Evolutionary conservation across 2,797 vertebrate genomes (phyloP).

Genomic region (Pelochelys cantorii): DNA sequence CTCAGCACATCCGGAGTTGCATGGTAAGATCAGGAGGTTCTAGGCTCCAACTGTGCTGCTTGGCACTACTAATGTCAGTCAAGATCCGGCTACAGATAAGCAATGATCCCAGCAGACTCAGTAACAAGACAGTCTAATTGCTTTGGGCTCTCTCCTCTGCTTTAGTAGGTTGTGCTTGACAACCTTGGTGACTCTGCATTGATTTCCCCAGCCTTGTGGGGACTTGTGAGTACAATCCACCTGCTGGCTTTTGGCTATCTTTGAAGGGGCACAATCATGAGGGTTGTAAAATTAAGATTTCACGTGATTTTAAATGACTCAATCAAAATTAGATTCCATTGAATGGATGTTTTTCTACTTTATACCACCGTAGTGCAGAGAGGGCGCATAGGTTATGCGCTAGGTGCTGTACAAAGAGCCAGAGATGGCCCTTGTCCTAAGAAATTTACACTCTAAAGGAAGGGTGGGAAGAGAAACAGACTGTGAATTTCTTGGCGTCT

Average conservation of each 20-base stretch:
- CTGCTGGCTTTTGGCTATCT: neutral
- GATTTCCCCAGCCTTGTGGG: accelerated
- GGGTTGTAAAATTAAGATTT: neutral
- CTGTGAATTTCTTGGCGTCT: neutral
- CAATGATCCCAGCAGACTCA: neutral
- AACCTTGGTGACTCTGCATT: neutral
- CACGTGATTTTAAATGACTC: neutral
- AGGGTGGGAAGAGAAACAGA: neutral
- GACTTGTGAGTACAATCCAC: neutral
- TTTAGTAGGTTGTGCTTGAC: neutral
- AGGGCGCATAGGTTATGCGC: too few relatives aligned
- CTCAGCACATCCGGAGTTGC: too few relatives aligned
- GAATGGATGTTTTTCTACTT: neutral
- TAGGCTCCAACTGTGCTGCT: too few relatives aligned
- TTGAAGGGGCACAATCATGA: too few relatives aligned
- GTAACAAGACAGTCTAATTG: accelerated
- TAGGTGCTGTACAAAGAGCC: neutral
- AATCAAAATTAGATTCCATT: neutral
- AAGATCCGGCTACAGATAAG: neutral
- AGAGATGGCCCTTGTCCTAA: neutral
- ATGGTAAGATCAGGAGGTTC: too few relatives aligned
- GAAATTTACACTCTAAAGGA: neutral
- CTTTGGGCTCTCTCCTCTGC: neutral
- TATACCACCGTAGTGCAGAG: neutral
- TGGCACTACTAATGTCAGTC: neutral